Percentiles rank a stretch among this genome's conserved stretches.
These are phyloP conservation scores for Leucozona laternaria DNA, from an alignment of 2,888 invertebrate species.

Conservation along the genomic window DNA sequence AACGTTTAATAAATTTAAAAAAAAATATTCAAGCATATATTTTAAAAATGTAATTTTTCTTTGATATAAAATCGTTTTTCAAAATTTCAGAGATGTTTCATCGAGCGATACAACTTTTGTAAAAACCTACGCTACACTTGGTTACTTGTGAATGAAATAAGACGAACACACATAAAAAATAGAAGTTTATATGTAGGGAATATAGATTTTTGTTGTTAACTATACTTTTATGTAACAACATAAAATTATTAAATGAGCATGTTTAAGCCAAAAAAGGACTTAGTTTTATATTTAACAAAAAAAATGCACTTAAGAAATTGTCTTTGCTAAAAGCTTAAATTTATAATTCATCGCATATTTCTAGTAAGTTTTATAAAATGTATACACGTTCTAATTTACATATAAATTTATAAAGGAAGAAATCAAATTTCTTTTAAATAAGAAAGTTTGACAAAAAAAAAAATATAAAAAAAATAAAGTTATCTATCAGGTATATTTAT, in stretches of 20 bases:
- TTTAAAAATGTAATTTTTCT: background rate
- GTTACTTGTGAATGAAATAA: conserved; percentile 90
- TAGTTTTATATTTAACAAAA: conserved; percentile 59
- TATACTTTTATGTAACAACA: conserved; percentile 30
- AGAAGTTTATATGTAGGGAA: conserved; percentile 49
- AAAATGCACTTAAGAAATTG: conserved; percentile 50
- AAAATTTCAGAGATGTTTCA: conserved; percentile 89
- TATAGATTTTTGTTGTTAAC: conserved; percentile 56
- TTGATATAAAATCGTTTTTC: background rate
- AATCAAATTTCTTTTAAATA: conserved; percentile 36
- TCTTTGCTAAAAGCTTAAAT: conserved; percentile 69
- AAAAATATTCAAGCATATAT: background rate
- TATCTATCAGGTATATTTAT: conserved; percentile 59
- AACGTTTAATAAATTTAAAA: too few relatives aligned
- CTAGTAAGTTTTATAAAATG: conserved; percentile 68
- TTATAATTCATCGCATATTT: conserved; percentile 75
- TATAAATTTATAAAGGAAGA: conserved; percentile 9
- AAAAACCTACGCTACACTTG: conserved; percentile 96
- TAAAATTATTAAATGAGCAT: conserved; percentile 57
- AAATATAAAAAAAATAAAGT: conserved; percentile 39
- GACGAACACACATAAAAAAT: conserved; percentile 53
- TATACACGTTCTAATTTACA: conserved; percentile 56
- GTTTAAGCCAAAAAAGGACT: conserved; percentile 62
- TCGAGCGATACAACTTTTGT: conserved; percentile 95
- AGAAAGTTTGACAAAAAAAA: conserved; percentile 23